Percentiles rank a stretch among this genome's conserved stretches.
These are phyloP conservation scores for Ameiurus melas DNA, from an alignment of 2,113 vertebrate genomes.

Conservation along the genomic window DNA sequence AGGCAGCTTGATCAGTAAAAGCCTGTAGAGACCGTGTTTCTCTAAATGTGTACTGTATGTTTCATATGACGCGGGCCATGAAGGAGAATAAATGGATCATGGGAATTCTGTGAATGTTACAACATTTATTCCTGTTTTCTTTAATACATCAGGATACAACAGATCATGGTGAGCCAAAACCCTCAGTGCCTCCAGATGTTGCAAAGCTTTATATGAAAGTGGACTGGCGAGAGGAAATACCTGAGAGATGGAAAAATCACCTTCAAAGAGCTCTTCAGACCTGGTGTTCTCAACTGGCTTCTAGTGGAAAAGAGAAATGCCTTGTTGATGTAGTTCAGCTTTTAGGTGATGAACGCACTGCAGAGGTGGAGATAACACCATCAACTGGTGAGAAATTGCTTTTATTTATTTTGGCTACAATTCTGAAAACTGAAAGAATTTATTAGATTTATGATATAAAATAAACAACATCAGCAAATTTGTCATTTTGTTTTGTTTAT, in stretches of 20 bases:
- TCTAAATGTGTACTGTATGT: not conserved
- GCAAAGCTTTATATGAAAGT: conserved; percentile 27
- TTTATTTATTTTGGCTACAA: not conserved
- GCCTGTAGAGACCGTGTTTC: not conserved
- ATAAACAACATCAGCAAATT: too few relatives aligned
- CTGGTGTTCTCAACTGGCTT: conserved; percentile 34
- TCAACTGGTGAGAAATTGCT: conserved; percentile 46
- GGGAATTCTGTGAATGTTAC: not conserved
- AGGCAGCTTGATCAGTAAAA: not conserved
- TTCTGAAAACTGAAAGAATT: too few relatives aligned
- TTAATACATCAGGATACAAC: not conserved
- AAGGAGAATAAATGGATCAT: too few relatives aligned
- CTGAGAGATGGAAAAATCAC: fast-evolving
- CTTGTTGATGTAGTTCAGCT: fast-evolving
- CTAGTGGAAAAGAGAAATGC: fast-evolving
- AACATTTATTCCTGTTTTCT: not conserved
- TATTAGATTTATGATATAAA: too few relatives aligned
- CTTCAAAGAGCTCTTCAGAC: conserved; percentile 49
- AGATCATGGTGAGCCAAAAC: not conserved
- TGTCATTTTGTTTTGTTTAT: not conserved
- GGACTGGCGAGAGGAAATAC: not conserved
- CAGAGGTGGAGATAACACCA: conserved; percentile 39
- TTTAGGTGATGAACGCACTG: not conserved
- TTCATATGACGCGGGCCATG: too few relatives aligned
- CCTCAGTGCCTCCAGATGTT: conserved; percentile 12